Evolutionary conservation across 2,113 vertebrate species (phyloP), one percentile per base, ranked within the genome.

Genomic region (Rhabdomys dilectus): DNA sequence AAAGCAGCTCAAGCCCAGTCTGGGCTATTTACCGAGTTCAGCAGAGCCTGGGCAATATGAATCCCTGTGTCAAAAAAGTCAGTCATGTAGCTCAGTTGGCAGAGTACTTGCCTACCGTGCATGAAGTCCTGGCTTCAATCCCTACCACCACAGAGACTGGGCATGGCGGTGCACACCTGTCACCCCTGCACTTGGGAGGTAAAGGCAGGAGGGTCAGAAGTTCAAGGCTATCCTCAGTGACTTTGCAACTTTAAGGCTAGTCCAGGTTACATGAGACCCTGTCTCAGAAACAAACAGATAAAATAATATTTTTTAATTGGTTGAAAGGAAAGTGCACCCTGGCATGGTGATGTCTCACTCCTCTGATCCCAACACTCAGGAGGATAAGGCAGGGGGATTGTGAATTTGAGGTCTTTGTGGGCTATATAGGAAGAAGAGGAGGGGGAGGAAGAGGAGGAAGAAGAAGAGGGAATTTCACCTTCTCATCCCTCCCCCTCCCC

Each of bases 401-500:
- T 8, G 29, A 51, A 31, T 53, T 53, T 88, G 45, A 68, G 12
- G 11, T 22, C 45, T 53, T 21, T 12, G 12, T 88, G 85, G 7
- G 7, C 45, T n/a, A 17, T 34, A 51, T 3, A 53, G 85, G 21
- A 51, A 87, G 6, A 11, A 39, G 24, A 48, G 9, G 15, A 64
- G 53, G 39, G 26, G 60, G 53, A 82, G 48, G 91, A 60, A 22
- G 7, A 62, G 6, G 22, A 62, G 22, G 24, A 64, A 17, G 34
- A 68, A 62, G 31, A n/a, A 51, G 3, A 21, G 17, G 16, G 36
- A 58, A 36, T 21, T 21, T 87, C 62, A 17, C 29, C 76, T 39
- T 34, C 10, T 22, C 34, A 17, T 51, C 9, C 11, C 39, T n/a
- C 36, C 7, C 8, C 4, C 0, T 2, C 17, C 7, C 26, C 12